A percentile compares a stretch with the other conserved stretches of the same genome.
Evolutionary conservation across 2,888 invertebrate species (phyloP).

Genomic region (Drosophila pegasa): DNA sequence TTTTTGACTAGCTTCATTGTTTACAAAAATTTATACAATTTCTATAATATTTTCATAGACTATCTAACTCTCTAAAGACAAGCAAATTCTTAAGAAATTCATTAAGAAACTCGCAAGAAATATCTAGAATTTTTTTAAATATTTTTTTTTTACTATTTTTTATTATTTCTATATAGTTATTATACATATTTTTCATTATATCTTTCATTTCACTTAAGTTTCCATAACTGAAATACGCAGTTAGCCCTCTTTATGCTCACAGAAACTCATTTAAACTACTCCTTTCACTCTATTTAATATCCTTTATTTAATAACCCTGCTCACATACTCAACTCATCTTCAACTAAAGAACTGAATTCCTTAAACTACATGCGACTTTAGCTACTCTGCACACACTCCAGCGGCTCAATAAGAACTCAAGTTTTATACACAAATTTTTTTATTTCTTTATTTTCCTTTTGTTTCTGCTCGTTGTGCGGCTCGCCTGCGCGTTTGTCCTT

Average conservation of each 20-base stretch:
- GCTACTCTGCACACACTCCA: neutral
- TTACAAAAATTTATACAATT: neutral
- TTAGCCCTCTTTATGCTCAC: neutral
- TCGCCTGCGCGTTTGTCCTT: slow-evolving; percentile 57
- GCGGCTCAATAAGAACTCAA: slow-evolving; percentile 14
- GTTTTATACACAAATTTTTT: slow-evolving; percentile 6
- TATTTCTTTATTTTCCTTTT: slow-evolving; percentile 3
- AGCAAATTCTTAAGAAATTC: too few relatives aligned
- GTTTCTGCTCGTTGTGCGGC: slow-evolving; percentile 22
- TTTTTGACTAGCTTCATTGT: neutral
- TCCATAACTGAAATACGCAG: neutral
- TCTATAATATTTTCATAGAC: neutral
- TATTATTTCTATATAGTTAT: too few relatives aligned
- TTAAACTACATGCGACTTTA: neutral
- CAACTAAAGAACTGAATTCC: neutral
- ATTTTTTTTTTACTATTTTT: too few relatives aligned
- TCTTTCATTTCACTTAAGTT: too few relatives aligned
- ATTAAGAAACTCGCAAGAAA: too few relatives aligned
- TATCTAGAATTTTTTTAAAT: too few relatives aligned
- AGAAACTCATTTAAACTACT: neutral
- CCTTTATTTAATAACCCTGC: too few relatives aligned
- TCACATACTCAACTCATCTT: neutral
- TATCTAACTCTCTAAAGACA: too few relatives aligned
- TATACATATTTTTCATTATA: too few relatives aligned
- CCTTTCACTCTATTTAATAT: neutral